phyloP scores from a whole-genome alignment of 1,140 invertebrate genomes.

The Triops cancriformis region DNA sequence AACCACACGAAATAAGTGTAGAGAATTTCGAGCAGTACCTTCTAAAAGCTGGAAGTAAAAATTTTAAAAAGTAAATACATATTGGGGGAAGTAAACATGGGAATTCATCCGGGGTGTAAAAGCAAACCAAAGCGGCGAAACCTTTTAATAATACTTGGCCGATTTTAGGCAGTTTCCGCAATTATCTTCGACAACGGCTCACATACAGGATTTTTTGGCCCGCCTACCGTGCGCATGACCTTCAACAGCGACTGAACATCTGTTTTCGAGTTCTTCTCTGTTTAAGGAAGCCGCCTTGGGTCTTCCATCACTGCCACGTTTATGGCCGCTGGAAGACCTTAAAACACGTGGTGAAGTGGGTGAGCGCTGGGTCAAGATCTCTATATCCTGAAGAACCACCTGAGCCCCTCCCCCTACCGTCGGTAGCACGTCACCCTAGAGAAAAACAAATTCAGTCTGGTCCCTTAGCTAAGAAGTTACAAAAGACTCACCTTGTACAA shows the following conservation, averaged over 20 bases:
- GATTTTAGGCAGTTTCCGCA: no score
- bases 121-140: no score
- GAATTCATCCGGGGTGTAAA: no score
- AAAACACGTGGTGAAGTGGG: slow-evolving; percentile 43
- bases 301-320: slow-evolving; percentile 23
- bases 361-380: slow-evolving; percentile 75
- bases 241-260: slow-evolving; percentile 30
- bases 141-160: no score
- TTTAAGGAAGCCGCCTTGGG: background rate
- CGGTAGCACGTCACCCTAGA: slow-evolving; percentile 76
- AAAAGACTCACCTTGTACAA: slow-evolving; percentile 64
- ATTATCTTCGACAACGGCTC: background rate
- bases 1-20: no score
- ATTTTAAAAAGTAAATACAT: no score
- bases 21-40: no score
- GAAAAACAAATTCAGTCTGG: slow-evolving; percentile 25
- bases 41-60: no score
- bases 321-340: background rate
- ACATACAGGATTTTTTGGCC: slow-evolving; percentile 20
- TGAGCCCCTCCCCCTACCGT: slow-evolving; percentile 88
- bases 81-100: no score
- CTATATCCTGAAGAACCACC: slow-evolving; percentile 88
- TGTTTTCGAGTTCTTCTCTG: slow-evolving; percentile 21
- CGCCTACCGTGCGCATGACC: slow-evolving; percentile 28
- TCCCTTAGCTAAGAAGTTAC: background rate